phyloP scores from a whole-genome alignment of 2,888 invertebrate species.

The Coecobrya sp. region DNA sequence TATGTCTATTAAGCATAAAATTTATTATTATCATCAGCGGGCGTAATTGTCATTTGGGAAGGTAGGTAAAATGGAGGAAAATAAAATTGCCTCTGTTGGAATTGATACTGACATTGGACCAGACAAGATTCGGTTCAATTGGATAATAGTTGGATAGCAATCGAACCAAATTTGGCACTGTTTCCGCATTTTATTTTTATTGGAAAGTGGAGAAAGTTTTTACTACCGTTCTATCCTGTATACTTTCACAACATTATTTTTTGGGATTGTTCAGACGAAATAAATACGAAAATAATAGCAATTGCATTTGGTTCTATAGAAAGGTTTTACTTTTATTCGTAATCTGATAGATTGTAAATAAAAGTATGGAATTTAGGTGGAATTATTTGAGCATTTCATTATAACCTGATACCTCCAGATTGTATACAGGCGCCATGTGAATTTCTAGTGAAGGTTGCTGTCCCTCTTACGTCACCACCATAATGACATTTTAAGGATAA shows the following conservation, averaged over 20 bases:
- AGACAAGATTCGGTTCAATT: not conserved
- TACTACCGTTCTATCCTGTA: not conserved
- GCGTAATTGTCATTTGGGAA: no score
- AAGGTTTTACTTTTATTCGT: no score
- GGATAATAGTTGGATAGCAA: not conserved
- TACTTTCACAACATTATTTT: not conserved
- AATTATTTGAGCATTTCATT: not conserved
- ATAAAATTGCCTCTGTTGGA: not conserved
- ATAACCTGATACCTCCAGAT: not conserved
- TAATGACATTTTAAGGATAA: conserved; percentile 68
- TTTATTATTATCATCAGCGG: no score
- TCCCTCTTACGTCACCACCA: conserved; percentile 23
- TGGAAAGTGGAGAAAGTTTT: conserved; percentile 33
- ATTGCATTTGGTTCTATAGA: not conserved
- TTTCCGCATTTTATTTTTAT: conserved; percentile 16
- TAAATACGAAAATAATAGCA: not conserved
- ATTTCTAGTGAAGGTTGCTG: not conserved
- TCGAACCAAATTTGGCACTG: not conserved
- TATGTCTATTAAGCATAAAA: no score
- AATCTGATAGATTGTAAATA: not conserved
- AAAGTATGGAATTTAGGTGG: not conserved
- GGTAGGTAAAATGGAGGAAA: not conserved
- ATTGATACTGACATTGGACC: not conserved
- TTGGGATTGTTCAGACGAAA: not conserved
- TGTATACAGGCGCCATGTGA: not conserved